Evolutionary conservation across 2,797 vertebrate genomes (phyloP).

Genomic region (Gymnothorax reevesii): DNA sequence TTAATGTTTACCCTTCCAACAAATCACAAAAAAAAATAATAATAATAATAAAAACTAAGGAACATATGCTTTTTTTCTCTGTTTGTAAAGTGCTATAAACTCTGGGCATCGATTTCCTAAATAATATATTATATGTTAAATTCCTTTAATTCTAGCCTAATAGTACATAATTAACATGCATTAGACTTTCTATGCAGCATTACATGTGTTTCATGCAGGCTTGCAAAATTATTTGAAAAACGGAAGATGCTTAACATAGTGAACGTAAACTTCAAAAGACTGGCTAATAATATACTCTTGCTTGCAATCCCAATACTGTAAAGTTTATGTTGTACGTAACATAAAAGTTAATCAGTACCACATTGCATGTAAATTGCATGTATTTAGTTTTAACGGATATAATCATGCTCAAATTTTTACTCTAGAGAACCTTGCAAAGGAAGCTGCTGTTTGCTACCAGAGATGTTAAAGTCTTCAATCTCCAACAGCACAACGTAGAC

Average conservation of each 20-base stretch:
- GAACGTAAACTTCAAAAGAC: neutral
- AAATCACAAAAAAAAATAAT: constrained; percentile 11
- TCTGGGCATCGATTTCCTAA: neutral
- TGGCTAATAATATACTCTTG: neutral
- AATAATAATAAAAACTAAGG: neutral
- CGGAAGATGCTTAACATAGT: neutral
- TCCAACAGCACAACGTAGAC: constrained; percentile 36
- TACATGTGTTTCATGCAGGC: neutral
- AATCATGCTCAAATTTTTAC: neutral
- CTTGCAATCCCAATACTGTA: neutral
- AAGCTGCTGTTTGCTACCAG: neutral
- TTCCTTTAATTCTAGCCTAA: neutral
- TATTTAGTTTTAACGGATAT: neutral
- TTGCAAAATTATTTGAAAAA: neutral
- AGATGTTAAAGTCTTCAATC: constrained; percentile 41
- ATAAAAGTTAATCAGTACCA: neutral
- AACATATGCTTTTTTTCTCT: neutral
- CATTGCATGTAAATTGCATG: neutral
- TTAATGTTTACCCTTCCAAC: neutral
- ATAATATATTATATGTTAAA: neutral
- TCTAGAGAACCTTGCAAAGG: neutral
- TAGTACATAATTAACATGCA: neutral
- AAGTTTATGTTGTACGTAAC: neutral
- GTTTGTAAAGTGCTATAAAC: neutral
- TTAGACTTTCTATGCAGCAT: neutral